phyloP scores from a whole-genome alignment of 1,140 invertebrate genomes.

The Telenomus remus region DNA sequence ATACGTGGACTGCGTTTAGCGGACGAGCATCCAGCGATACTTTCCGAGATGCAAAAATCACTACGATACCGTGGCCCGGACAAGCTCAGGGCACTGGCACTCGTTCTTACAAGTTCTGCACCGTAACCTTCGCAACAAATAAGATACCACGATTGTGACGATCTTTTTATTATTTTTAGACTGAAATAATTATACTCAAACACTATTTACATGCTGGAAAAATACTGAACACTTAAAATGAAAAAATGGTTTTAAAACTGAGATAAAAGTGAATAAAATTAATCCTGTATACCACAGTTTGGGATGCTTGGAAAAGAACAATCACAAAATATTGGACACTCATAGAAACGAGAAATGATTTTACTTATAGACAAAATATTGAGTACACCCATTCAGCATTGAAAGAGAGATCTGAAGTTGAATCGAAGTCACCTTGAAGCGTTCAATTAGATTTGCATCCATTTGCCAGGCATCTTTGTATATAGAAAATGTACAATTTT shows the following conservation, averaged over 20 bases:
- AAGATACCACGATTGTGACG: constrained; percentile 27
- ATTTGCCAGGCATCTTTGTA: no score
- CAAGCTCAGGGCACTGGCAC: constrained; percentile 67
- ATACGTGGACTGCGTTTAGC: constrained; percentile 80
- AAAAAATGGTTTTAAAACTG: no score
- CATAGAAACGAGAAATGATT: no score
- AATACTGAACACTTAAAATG: neutral
- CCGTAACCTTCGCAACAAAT: constrained; percentile 60
- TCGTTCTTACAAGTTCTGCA: constrained; percentile 64
- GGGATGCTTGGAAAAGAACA: constrained; percentile 1
- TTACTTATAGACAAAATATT: no score
- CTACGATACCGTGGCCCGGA: constrained; percentile 65
- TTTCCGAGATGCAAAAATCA: constrained; percentile 58
- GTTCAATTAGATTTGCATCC: no score
- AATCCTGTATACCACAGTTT: neutral
- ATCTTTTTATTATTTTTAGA: neutral
- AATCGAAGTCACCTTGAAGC: no score
- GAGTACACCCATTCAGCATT: no score
- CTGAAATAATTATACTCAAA: neutral
- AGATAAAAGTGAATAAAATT: no score
- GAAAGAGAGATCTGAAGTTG: no score
- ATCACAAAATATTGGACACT: neutral
- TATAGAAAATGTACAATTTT: no score
- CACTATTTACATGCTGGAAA: constrained; percentile 30
- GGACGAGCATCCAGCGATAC: constrained; percentile 58